Evolutionary conservation across 2,888 invertebrate species (phyloP), one percentile per base, ranked within the genome.

Genomic region (Hirtodrosophila confusa): DNA sequence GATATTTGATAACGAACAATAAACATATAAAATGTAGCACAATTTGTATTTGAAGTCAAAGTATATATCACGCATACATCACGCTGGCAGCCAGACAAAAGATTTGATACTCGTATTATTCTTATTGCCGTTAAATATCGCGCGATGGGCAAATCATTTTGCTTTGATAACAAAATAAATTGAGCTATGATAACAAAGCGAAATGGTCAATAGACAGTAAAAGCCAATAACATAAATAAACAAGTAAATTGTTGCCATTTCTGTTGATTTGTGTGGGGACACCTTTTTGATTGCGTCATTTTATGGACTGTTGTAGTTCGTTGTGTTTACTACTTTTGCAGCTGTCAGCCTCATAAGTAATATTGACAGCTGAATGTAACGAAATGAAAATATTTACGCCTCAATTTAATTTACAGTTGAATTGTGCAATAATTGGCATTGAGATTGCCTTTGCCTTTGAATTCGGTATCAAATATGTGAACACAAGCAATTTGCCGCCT

Each of bases 351-450:
- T 35, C 37, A 48, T 23, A 62, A 55, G 47, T 23, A 62, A 55
- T 50, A 63, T 53, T 63, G 64, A 57, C 65, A 50, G 61, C 41
- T 48, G 8, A 49, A 49, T 64, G 65, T 64, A 75, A 69, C 56
- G 60, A 75, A 68, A 68, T 57, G 45, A 66, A 69, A 78, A 80
- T 75, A 83, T 78, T 84, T 80, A 67, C 75, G 71, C 54, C 49
- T 70, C 62, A 53, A 75, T 70, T 69, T 41, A 58, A 64, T 58
- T 63, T 58, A 60, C 80, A 69, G 65, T 65, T 53, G 29, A 56
- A 49, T 76, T 69, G 55, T 51, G 60, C 44, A 70, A 68, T 73
- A 77, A 80, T 70, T 73, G 80, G 54, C 68, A 56, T 49, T 62
- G 50, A 56, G 54, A 48, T 62, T 45, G 57, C 23, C 31, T 9